phyloP scores from a whole-genome alignment of 2,113 vertebrate species.

The Machaerirhynchus nigripectus region DNA sequence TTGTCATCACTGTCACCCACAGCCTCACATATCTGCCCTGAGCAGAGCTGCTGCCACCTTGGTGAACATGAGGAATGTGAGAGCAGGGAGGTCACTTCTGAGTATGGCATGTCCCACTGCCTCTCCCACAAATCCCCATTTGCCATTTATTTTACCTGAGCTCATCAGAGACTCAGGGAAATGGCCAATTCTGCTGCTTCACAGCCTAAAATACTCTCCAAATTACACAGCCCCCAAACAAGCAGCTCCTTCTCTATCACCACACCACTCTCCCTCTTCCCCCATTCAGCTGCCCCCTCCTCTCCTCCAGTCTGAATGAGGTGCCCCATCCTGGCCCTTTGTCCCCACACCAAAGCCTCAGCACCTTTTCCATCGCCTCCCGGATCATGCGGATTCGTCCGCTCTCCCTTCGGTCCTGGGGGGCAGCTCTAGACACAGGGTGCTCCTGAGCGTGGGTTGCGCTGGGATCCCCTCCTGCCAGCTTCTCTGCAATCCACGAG shows the following conservation, averaged over 20 bases:
- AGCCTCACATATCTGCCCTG: background rate
- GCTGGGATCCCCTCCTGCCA: conserved; percentile 44
- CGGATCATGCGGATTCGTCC: conserved; percentile 58
- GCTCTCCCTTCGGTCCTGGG: background rate
- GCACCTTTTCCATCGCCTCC: conserved; percentile 73
- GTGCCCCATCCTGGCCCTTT: background rate
- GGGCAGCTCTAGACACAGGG: background rate
- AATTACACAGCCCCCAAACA: background rate
- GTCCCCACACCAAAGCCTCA: background rate
- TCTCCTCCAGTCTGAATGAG: background rate
- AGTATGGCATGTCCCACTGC: background rate
- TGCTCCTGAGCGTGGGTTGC: background rate
- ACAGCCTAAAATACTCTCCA: background rate
- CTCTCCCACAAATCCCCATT: background rate
- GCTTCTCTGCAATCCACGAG: conserved; percentile 50
- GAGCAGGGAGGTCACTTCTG: background rate
- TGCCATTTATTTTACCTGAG: background rate
- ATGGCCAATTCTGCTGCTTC: background rate
- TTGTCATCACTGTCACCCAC: background rate
- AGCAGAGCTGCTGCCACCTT: background rate
- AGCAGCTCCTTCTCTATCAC: background rate
- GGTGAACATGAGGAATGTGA: background rate
- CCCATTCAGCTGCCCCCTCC: background rate
- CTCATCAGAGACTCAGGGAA: background rate
- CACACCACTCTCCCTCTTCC: background rate